Evolutionary conservation across 2,797 vertebrate genomes (phyloP).

Genomic region (Bradypus variegatus): DNA sequence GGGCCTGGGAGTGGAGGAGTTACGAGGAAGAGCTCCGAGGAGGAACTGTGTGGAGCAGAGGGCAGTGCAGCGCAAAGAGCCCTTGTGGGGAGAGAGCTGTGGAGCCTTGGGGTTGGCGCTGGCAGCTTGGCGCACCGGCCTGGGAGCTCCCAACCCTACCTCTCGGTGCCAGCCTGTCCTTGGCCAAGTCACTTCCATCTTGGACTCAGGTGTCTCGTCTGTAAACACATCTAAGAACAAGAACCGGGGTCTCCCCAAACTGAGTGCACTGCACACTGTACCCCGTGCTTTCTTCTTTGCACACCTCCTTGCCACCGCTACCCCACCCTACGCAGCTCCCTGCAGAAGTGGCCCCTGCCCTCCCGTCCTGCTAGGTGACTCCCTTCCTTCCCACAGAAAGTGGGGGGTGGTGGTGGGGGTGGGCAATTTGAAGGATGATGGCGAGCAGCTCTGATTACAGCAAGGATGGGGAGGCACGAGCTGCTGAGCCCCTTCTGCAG

Average conservation of each 20-base stretch:
- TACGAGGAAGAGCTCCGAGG: too few relatives aligned
- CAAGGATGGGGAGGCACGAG: too few relatives aligned
- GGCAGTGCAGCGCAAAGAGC: neutral
- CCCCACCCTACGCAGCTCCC: neutral
- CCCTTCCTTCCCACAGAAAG: too few relatives aligned
- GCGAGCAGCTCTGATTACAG: too few relatives aligned
- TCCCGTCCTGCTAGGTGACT: too few relatives aligned
- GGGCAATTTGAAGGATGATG: too few relatives aligned
- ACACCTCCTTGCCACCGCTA: neutral
- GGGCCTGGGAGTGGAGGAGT: neutral
- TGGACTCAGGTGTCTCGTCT: neutral
- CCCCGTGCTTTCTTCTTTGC: neutral
- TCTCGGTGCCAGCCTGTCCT: neutral
- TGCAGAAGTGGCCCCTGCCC: neutral
- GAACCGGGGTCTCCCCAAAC: neutral
- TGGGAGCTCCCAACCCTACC: neutral
- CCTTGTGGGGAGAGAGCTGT: neutral
- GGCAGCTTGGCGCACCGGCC: neutral
- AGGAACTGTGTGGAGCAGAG: neutral
- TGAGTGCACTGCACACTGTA: rapidly evolving
- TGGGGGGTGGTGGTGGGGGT: too few relatives aligned
- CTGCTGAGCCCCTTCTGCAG: neutral
- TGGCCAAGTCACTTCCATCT: neutral
- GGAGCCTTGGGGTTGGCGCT: neutral
- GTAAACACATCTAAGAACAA: neutral